Evolutionary conservation across 2,888 invertebrate genomes (phyloP), one percentile per base, ranked within the genome.

Genomic region (Pinctada fucata): DNA sequence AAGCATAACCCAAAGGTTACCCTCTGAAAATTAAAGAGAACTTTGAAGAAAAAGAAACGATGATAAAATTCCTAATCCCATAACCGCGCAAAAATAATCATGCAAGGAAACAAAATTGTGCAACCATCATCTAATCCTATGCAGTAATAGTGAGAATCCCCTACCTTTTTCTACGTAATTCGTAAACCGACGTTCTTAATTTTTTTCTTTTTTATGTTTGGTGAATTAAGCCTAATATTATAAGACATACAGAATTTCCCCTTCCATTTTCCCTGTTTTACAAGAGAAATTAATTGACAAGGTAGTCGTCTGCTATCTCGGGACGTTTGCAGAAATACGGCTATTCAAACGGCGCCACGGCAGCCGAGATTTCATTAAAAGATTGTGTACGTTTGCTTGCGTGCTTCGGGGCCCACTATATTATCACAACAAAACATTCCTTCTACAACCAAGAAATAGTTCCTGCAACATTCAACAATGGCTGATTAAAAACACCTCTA

Each of bases 401-500:
- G 50, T 74, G 66, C 50, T 63, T 48, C 45, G 48, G 8, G n/a
- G 51, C 6, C 66, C 31, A 66, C 50, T 65, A 74, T 65, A 74
- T 74, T 74, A 74, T 74, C 74, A 74, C 66, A 49, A 74, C 74
- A 74, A 74, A 74, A 74, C 74, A 66, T 13, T 6, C 49, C 66
- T 65, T 50, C 74, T 49, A 66, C 65, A 51, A 31, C 58, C 49
- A 47, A 50, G 45, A 49, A 10, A 49, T 66, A 16, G 74, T 74
- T 31, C 74, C 66, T 66, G 74, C 74, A 74, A 74, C 66, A 74
- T 66, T 74, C 16, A 74, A 74, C 74, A 74, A 74, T 66, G 74
- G 66, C 74, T 66, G 50, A 74, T 74, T 66, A 76, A 76, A 51
- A 76, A 76, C 78, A 80, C 81, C 75, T 79, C 78, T 68, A 8